Evolutionary conservation across 1,140 invertebrate genomes (phyloP), one percentile per base, ranked within the genome.

Genomic region (Bombus sylvicola): DNA sequence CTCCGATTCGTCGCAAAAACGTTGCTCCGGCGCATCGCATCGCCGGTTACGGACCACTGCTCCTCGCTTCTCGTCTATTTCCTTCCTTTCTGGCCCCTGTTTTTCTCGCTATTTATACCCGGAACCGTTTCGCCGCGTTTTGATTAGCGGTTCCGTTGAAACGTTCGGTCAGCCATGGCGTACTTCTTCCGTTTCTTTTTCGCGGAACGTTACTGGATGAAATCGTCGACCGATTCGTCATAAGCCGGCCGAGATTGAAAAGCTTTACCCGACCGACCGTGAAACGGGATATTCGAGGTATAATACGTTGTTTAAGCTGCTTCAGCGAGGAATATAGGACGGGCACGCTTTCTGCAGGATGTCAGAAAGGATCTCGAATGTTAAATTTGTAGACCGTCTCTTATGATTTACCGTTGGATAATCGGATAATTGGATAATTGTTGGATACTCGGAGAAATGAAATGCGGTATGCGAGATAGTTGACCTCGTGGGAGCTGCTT

Each of bases 1-100:
- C 82, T 53, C 66, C 39, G 89, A 74, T 34, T 28, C 69, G 75
- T 37, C 31, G 79, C 82, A 89, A 91, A 91, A 91, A 90, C 76
- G 53, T 75, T 75, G 59, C 69, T 34, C n/a, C 47, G 22, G 47
- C 68, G 77, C 71, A 78, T 34, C 79, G 71, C 87, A 81, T 72
- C 77, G 77, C 53, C 62, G 47, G 81, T 87, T 76, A 88, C 86
- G 82, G 57, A 68, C 76, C 69, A 71, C 59, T 88, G 68, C 66
- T 72, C 71, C 39, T n/a, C 9, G 15, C 77, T 43, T 43, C 59
- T 80, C 86, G 75, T 85, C 53, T 74, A 37, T 39, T 73, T 62
- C 18, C n/a, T n/a, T 34, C 86, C 79, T 81, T 71, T 59, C 34
- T 43, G 31, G 6, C 8, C 62, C 53, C 13, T 62, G n/a, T 43